These are phyloP conservation scores for Tiliacea aurago DNA, from an alignment of 2,888 invertebrate genomes.

Conservation along the genomic window DNA sequence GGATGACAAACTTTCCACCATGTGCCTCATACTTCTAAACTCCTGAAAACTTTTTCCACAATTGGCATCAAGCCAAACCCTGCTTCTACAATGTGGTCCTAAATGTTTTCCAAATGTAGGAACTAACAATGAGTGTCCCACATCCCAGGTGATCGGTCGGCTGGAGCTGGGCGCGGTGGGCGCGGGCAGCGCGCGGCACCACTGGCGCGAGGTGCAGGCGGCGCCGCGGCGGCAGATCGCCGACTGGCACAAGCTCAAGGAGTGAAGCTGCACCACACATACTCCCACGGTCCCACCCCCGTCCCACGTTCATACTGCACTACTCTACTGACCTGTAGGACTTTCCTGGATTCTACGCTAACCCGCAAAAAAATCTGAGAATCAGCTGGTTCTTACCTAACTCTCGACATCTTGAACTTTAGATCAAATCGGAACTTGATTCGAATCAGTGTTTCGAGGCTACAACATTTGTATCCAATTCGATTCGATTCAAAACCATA, in stretches of 20 bases:
- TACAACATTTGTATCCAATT: not conserved
- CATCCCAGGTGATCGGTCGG: constrained; percentile 96
- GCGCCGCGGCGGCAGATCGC: constrained; percentile 99
- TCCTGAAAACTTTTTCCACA: not conserved
- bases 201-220: constrained; percentile 99
- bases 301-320: constrained; percentile 47
- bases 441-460: not conserved
- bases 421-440: not conserved
- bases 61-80: not conserved
- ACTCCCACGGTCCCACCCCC: constrained; percentile 9
- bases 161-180: constrained; percentile 97
- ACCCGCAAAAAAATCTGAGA: not conserved
- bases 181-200: constrained; percentile 96
- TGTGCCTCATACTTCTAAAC: not conserved
- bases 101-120: not conserved
- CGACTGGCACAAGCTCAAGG: constrained; percentile 99
- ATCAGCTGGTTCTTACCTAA: not conserved
- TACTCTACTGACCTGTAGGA: constrained; percentile 11
- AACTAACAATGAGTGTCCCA: not conserved
- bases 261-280: constrained; percentile 89
- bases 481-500: not conserved
- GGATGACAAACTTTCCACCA: not conserved
- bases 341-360: not conserved
- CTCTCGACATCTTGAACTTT: not conserved
- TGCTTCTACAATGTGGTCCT: no score